phyloP scores from a whole-genome alignment of 2,888 invertebrate genomes.

The Stenchaetothrips biformis region DNA sequence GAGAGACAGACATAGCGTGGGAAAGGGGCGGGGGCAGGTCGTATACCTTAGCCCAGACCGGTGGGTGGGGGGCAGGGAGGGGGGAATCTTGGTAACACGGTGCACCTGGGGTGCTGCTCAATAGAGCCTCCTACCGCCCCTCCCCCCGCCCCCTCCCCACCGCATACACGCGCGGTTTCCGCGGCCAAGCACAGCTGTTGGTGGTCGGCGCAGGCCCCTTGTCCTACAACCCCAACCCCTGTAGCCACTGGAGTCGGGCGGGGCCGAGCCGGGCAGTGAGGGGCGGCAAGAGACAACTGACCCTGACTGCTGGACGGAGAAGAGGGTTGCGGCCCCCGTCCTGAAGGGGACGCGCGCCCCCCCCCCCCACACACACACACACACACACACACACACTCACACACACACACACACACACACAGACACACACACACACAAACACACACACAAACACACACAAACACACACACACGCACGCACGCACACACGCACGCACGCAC shows the following conservation, averaged over 20 bases:
- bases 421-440: background rate
- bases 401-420: no score
- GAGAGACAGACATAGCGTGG: background rate
- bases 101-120: background rate
- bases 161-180: conserved; percentile 1
- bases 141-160: background rate
- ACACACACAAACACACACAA: no score
- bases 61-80: background rate
- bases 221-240: background rate
- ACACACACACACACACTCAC: no score
- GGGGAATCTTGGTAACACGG: background rate
- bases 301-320: no score
- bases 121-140: background rate
- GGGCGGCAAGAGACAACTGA: background rate
- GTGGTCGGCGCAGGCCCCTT: background rate
- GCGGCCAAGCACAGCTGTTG: conserved; percentile 19
- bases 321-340: no score
- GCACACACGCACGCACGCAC: no score
- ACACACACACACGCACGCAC: no score
- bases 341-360: no score
- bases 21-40: background rate
- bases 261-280: background rate
- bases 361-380: no score
- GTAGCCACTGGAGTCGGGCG: background rate
- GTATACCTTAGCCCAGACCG: background rate